Conservation (phyloP, 1,140 invertebrate species). For the Leptinotarsa texana region DNA sequence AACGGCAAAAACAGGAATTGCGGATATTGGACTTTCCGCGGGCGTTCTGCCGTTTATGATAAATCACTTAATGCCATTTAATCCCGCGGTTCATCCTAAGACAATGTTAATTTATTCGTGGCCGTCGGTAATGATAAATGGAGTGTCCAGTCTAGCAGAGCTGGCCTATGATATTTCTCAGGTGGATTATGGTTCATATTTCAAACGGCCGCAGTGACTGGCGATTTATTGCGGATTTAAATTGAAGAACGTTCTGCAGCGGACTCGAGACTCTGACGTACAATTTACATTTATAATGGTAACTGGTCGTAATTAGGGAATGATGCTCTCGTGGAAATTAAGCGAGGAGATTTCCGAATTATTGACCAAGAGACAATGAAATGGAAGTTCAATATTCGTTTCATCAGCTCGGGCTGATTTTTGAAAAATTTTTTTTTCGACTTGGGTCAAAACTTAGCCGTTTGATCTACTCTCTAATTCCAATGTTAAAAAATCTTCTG, state of each 20-base stretch:
- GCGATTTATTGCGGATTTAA: constrained; percentile 27
- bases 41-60: constrained; percentile 41
- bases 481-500: too few species aligned
- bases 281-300: constrained; percentile 7
- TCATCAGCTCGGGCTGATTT: too few species aligned
- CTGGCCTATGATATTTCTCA: constrained; percentile 33
- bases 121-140: constrained; percentile 48
- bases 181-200: constrained; percentile 36
- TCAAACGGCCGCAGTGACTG: neutral
- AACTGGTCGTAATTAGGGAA: neutral
- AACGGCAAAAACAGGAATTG: constrained; percentile 35
- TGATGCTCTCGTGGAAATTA: neutral
- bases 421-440: too few species aligned
- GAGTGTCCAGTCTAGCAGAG: constrained; percentile 40
- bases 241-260: constrained; percentile 15
- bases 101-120: constrained; percentile 51
- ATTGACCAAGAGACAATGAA: too few species aligned
- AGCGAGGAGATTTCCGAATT: too few species aligned
- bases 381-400: too few species aligned
- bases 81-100: constrained; percentile 46
- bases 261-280: constrained; percentile 4
- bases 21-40: constrained; percentile 48
- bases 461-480: too few species aligned
- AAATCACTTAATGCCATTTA: constrained; percentile 50
- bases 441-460: too few species aligned